Base-by-base conservation (phyloP, 2,888 invertebrate genomes). In the Zootermopsis nevadensis region DNA sequence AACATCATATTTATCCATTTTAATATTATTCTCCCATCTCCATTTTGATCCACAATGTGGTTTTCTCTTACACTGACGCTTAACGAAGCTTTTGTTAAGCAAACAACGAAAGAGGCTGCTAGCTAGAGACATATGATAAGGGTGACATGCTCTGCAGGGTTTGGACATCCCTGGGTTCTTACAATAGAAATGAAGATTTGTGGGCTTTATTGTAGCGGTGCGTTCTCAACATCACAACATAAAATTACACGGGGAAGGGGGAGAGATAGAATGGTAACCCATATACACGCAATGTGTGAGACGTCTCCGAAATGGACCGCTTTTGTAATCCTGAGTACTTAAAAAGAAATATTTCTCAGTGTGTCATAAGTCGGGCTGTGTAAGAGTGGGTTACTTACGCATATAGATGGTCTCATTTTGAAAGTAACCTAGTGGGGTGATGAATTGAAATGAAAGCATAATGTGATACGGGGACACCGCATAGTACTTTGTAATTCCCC, bases 141-240 rank as follows among this genome's bases (percentile, higher is more conserved):
- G 10, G 38, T 42, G 15, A 6, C 1, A 4, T 42, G 8, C 7
- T 48, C 48, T 19, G 3, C 19, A 19, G 0, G 4, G 60, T 60
- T 60, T 60, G 60, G n/a, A 60, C 60, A 27, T 27, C 60, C 60
- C 60, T 60, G n/a, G 7, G 27, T 12, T 60, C n/a, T 6, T 27
- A 72, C 72, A 83, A 80, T 83, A 60, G 72, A 30, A 81, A 83
- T 83, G 83, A 81, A 83, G 83, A 83, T 83, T 83, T 83, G 83
- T 83, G 77, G 81, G 81, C 77, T 77, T 38, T 19, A 76, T 80
- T 83, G 76, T 83, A 42, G 42, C 30, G 38, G 60, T 24, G 53
- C 60, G 53, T 83, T 55, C 66, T 80, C 77, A 81, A 66, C 77
- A 81, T 83, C 83, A 83, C 76, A 83, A 83, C 83, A 83, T 83